Base-by-base conservation (phyloP, 2,797 vertebrate species). In the Atherinosoma microstoma region DNA sequence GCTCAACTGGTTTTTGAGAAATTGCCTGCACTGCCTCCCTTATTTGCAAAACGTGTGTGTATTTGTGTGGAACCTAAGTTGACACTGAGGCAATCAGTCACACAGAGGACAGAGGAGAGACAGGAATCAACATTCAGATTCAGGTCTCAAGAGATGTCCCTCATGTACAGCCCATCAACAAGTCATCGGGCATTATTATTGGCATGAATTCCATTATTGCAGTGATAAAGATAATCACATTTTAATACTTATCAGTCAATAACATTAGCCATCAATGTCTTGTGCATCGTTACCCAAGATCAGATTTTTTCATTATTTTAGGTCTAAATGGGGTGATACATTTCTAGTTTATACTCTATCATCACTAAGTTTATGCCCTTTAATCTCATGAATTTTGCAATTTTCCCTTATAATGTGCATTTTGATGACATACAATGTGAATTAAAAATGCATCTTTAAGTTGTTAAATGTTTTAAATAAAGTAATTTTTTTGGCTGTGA, bases 211-310 rank as follows among this genome's bases (percentile, higher is more conserved):
- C 16, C 40, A 58, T 62, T 15, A 54, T 56, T 29, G n/a, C 20
- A 34, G n/a, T 42, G 15, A 66, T 32, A 45, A 58, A 34, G 16
- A 30, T 51, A 27, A 68, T 64, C 32, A 16, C 8, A 61, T 70
- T 71, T 60, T 47, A 32, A 47, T 51, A 4, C n/a, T 13, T 13
- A 35, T 11, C 35, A 58, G 30, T n/a, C 40, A 49, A 2, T 59
- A 35, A 24, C 35, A 38, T 32, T 5, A 38, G 13, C 15, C 57
- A 29, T n/a, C 20, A 51, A 38, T 49, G 36, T 40, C 56, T 30
- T 24, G 20, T 58, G 45, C 62, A 38, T 59, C 10, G 10, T 34
- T 27, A 9, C 67, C 9, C 42, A 47, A 64, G 42, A 35, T 58
- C n/a, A n/a, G 60, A 71, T 68, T 0, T 34, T 57, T 11, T 36